These are phyloP conservation scores for Ptychodera flava DNA, from an alignment of 35 echinoderm and acorn worm species.

Conservation along the genomic window DNA sequence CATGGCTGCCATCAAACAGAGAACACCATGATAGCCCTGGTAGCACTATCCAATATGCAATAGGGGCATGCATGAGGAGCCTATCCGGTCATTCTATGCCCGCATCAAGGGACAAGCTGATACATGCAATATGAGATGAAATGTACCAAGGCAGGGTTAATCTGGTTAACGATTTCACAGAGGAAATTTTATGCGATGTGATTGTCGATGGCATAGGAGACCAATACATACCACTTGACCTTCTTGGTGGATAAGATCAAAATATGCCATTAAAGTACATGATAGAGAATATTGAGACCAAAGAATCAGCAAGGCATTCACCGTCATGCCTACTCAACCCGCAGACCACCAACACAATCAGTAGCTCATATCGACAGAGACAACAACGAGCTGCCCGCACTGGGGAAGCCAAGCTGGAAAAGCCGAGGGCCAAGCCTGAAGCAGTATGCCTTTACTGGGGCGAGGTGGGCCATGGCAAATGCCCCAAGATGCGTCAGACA, in stretches of 20 bases:
- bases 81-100: conserved; percentile 33
- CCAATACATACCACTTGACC: conserved; percentile 23
- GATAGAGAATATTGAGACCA: conserved; percentile 25
- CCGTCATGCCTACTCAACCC: conserved; percentile 7
- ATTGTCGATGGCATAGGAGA: conserved; percentile 31
- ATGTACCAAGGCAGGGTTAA: conserved; percentile 11
- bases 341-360: background rate
- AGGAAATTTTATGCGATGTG: background rate
- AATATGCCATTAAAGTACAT: conserved; percentile 34
- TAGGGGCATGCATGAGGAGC: conserved; percentile 44
- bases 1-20: conserved; percentile 26
- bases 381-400: background rate
- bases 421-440: background rate
- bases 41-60: conserved; percentile 31
- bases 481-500: no score
- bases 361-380: conserved; percentile 19
- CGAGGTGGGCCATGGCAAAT: no score
- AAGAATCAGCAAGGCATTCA: conserved; percentile 27
- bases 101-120: conserved; percentile 21
- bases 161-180: conserved; percentile 14
- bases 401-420: no score
- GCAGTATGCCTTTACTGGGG: no score
- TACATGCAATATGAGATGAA: conserved; percentile 17
- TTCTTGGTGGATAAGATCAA: conserved; percentile 23
- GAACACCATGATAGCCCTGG: conserved; percentile 21